phyloP scores from a whole-genome alignment of 2,113 vertebrate species.

The Phylloscopus trochiloides region DNA sequence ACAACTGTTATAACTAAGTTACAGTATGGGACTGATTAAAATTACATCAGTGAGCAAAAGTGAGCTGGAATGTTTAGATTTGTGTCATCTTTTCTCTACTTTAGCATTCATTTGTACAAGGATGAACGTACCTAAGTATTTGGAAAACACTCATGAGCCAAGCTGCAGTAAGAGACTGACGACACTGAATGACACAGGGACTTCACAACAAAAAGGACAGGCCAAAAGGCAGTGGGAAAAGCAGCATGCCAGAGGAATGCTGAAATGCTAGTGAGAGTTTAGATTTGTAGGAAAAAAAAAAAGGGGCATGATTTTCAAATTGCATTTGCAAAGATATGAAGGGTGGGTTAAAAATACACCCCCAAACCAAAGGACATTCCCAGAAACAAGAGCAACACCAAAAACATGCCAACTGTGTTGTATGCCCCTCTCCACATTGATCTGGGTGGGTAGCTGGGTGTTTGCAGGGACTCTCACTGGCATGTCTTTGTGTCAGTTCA shows the following conservation, averaged over 20 bases:
- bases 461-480: slow-evolving; percentile 69
- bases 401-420: background rate
- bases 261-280: slow-evolving; percentile 77
- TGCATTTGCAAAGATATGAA: background rate
- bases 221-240: slow-evolving; percentile 45
- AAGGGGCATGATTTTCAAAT: background rate
- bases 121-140: background rate
- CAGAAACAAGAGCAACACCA: background rate
- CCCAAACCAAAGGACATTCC: background rate
- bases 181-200: slow-evolving; percentile 48
- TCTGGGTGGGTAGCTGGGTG: background rate
- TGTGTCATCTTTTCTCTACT: background rate
- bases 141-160: background rate
- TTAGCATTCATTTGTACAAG: background rate
- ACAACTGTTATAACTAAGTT: background rate
- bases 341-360: background rate
- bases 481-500: slow-evolving; percentile 66
- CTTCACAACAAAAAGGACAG: slow-evolving; percentile 24
- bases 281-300: background rate
- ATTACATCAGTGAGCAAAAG: background rate
- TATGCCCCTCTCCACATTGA: background rate
- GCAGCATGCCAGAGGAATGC: slow-evolving; percentile 74
- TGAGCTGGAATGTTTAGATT: background rate
- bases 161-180: slow-evolving; percentile 18
- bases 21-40: background rate